Conservation (phyloP, 2,888 invertebrate species). For the Meteorus cinctellus region DNA sequence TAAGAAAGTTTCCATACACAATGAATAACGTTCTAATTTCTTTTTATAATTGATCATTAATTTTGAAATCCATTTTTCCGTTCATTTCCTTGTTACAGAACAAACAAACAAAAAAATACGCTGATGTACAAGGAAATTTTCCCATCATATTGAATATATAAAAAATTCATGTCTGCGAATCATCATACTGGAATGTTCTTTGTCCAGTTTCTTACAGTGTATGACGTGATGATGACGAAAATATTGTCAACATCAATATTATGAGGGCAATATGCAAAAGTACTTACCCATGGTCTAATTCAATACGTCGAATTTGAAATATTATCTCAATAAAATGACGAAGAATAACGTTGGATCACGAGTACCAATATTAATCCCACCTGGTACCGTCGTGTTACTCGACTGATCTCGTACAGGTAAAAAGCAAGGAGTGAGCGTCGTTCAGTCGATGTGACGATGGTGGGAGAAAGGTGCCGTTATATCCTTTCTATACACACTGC, state of each 20-base stretch:
- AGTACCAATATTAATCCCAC: background rate
- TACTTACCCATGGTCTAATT: background rate
- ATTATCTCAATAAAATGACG: background rate
- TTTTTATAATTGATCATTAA: background rate
- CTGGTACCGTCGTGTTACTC: conserved; percentile 47
- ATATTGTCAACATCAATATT: background rate
- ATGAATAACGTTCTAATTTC: background rate
- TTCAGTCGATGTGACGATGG: conserved; percentile 42
- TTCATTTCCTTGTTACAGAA: background rate
- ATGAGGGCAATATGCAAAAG: background rate
- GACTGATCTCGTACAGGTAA: conserved; percentile 43
- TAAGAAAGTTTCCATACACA: background rate
- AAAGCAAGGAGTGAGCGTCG: conserved; percentile 25
- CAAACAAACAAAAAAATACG: background rate
- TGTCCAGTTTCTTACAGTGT: background rate
- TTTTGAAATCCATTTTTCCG: background rate
- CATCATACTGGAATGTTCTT: conserved; percentile 16
- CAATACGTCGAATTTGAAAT: background rate
- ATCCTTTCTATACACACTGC: too few species aligned
- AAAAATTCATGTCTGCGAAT: background rate
- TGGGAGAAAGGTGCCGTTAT: conserved; percentile 54
- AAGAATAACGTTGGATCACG: background rate
- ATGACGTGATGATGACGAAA: background rate
- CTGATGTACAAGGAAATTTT: background rate
- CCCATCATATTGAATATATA: background rate